Conservation (phyloP, 2,113 vertebrate species). For the Neofelis nebulosa region DNA sequence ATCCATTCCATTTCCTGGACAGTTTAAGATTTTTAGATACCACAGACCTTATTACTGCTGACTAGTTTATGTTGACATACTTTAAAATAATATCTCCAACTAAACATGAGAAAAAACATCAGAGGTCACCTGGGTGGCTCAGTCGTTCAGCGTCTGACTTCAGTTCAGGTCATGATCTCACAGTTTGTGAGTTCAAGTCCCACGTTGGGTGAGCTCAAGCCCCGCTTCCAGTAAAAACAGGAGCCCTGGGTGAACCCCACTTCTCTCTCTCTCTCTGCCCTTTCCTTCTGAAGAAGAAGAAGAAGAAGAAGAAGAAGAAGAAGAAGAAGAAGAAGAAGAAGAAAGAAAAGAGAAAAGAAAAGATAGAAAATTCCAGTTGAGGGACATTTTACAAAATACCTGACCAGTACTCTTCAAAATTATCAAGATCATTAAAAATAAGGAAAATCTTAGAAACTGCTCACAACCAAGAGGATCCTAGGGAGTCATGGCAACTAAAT, state of each 20-base stretch:
- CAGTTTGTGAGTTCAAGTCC: too few relatives aligned
- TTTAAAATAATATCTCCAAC: not conserved
- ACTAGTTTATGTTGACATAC: not conserved
- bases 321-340: too few relatives aligned
- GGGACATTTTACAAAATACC: not conserved
- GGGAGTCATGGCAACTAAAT: not conserved
- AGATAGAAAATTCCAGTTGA: not conserved
- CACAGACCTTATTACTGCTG: not conserved
- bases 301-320: too few relatives aligned
- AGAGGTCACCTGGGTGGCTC: not conserved
- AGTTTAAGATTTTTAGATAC: not conserved
- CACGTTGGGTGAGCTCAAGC: too few relatives aligned
- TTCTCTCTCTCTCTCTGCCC: too few relatives aligned
- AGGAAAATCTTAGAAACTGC: not conserved
- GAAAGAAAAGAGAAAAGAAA: too few relatives aligned
- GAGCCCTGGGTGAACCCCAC: too few relatives aligned
- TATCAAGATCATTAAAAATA: not conserved
- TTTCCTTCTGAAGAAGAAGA: too few relatives aligned
- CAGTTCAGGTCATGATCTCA: too few relatives aligned
- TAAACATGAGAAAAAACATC: not conserved
- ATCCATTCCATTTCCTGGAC: not conserved
- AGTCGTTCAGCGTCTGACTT: too few relatives aligned
- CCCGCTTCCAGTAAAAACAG: too few relatives aligned
- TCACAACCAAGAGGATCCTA: not conserved
- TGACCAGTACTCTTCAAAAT: not conserved